These are phyloP conservation scores for Cephus pygmeus DNA, from an alignment of 2,888 invertebrate species.

Conservation along the genomic window DNA sequence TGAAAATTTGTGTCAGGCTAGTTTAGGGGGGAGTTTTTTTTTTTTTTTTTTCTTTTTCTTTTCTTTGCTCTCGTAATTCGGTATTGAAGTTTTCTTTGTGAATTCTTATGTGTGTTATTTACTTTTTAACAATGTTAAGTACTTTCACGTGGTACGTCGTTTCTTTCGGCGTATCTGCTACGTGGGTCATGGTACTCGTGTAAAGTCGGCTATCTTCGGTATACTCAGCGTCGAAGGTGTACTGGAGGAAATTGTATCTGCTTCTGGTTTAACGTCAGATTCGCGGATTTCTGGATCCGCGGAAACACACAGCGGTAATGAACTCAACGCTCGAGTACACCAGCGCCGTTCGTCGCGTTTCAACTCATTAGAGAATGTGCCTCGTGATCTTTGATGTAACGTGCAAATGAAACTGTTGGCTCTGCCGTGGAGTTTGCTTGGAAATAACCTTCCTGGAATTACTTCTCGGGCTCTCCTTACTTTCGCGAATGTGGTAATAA, in stretches of 20 bases:
- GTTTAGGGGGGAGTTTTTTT: neutral
- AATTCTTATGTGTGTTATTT: no score
- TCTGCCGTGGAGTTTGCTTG: conserved; percentile 36
- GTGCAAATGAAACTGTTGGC: conserved; percentile 50
- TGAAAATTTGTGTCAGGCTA: neutral
- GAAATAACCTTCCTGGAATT: conserved; percentile 30
- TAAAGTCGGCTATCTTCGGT: neutral
- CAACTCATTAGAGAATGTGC: conserved; percentile 63
- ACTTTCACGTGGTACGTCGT: neutral
- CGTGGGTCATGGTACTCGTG: neutral
- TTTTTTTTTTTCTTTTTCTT: neutral
- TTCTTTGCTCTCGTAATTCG: neutral
- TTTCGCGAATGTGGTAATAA: conserved; percentile 37
- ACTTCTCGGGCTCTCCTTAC: conserved; percentile 4
- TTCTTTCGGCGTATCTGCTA: no score
- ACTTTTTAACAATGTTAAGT: no score
- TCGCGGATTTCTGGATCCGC: neutral
- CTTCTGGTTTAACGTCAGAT: neutral
- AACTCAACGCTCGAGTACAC: conserved; percentile 47
- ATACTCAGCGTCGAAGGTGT: neutral
- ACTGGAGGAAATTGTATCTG: neutral
- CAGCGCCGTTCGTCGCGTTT: conserved; percentile 47
- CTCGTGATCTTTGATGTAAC: conserved; percentile 60
- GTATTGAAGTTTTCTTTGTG: neutral
- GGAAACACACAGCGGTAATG: conserved; percentile 29